A percentile compares a stretch with the other conserved stretches of the same genome.
phyloP scores from a whole-genome alignment of 2,888 invertebrate genomes.

The Cheilosia variabilis region DNA sequence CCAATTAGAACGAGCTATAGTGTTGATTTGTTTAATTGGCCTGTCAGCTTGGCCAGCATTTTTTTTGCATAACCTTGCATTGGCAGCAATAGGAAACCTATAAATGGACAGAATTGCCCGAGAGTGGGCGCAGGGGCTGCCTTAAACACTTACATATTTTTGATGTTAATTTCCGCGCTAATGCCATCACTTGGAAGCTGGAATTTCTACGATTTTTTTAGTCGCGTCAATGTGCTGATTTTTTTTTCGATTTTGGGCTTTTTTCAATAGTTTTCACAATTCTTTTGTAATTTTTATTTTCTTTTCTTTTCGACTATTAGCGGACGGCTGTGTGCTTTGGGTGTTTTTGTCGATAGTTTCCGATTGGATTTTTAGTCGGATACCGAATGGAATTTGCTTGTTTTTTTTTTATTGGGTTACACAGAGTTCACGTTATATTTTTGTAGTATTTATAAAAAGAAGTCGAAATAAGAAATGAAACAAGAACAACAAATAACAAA shows the following conservation, averaged over 20 bases:
- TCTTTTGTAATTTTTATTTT: conserved; percentile 50
- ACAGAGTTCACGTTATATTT: conserved; percentile 63
- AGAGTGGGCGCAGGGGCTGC: conserved; percentile 61
- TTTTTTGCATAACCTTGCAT: conserved; percentile 75
- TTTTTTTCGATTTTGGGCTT: conserved; percentile 44
- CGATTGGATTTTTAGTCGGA: conserved; percentile 39
- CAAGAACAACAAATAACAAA: conserved; percentile 76
- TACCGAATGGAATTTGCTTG: conserved; percentile 13
- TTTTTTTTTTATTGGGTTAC: conserved; percentile 25
- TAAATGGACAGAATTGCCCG: conserved; percentile 67
- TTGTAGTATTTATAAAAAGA: conserved; percentile 62
- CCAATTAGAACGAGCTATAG: conserved; percentile 31
- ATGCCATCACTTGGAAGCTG: conserved; percentile 81
- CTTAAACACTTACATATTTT: conserved; percentile 83
- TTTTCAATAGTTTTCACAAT: conserved; percentile 39
- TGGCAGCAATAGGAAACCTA: conserved; percentile 55
- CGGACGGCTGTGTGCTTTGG: conserved; percentile 35
- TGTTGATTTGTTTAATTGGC: conserved; percentile 19
- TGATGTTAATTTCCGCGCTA: conserved; percentile 82
- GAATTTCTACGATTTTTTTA: conserved; percentile 68
- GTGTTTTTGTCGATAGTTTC: conserved; percentile 48
- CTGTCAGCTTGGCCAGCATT: conserved; percentile 6
- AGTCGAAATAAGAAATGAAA: conserved; percentile 67
- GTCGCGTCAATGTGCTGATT: conserved; percentile 72
- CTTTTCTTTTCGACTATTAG: conserved; percentile 53